Conservation (phyloP, 2,888 invertebrate species). For the Gastrophysa polygoni region DNA sequence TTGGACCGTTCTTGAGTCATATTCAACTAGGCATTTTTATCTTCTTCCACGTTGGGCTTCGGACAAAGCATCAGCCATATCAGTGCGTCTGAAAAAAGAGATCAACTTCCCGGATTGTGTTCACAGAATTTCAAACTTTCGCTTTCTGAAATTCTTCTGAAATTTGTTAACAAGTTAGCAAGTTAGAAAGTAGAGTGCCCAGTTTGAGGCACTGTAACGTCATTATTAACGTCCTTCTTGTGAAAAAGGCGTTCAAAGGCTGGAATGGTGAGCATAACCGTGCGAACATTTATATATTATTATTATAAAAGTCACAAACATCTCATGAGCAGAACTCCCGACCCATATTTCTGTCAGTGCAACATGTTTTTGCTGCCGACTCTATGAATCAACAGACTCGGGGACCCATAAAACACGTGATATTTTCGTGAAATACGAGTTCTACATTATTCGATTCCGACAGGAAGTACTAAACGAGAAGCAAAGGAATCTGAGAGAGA, state of each 20-base stretch:
- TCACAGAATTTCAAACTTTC: too few species aligned
- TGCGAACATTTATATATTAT: conserved; percentile 53
- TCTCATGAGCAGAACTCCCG: conserved; percentile 47
- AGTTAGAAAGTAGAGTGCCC: neutral
- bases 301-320: conserved; percentile 56
- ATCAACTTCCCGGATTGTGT: too few species aligned
- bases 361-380: conserved; percentile 56
- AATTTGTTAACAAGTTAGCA: too few species aligned
- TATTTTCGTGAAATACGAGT: conserved; percentile 19
- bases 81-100: too few species aligned
- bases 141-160: too few species aligned
- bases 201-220: conserved; percentile 1
- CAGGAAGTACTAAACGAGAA: neutral
- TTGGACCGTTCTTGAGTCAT: too few species aligned
- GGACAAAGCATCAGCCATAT: too few species aligned
- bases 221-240: conserved; percentile 13
- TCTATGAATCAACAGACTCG: conserved; percentile 47
- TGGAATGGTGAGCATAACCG: conserved; percentile 21
- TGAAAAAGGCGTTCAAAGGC: conserved; percentile 17
- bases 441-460: conserved; percentile 13
- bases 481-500: neutral
- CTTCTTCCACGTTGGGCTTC: too few species aligned
- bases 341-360: conserved; percentile 56
- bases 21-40: too few species aligned
- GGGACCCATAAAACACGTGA: conserved; percentile 15